A percentile compares a stretch with the other conserved stretches of the same genome.
phyloP scores from a whole-genome alignment of 2,888 invertebrate genomes.

The Euphydryas editha region DNA sequence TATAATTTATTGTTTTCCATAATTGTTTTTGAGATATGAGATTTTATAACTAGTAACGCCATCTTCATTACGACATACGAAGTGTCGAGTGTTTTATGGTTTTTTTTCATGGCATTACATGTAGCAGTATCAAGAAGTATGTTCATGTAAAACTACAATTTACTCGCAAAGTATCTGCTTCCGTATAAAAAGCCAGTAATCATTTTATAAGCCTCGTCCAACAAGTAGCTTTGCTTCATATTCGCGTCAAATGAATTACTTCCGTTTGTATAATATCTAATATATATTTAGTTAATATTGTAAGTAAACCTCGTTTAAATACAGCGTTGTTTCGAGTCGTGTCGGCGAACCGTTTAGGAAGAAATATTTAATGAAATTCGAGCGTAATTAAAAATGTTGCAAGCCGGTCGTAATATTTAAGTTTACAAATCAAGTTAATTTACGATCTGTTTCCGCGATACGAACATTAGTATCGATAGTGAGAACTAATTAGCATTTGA shows the following conservation, averaged over 20 bases:
- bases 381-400: constrained; percentile 30
- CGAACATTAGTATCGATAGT: constrained; percentile 29
- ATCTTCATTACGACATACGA: constrained; percentile 24
- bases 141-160: constrained; percentile 34
- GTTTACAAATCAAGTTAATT: constrained; percentile 28
- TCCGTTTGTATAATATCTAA: constrained; percentile 34
- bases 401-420: constrained; percentile 26
- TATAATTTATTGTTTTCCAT: constrained; percentile 77
- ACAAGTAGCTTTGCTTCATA: constrained; percentile 37
- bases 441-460: constrained; percentile 35
- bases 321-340: constrained; percentile 8
- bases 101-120: constrained; percentile 14
- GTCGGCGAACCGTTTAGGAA: constrained; percentile 20
- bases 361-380: constrained; percentile 25
- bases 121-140: constrained; percentile 48
- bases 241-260: constrained; percentile 37
- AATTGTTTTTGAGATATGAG: constrained; percentile 69
- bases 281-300: constrained; percentile 32
- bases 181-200: constrained; percentile 36
- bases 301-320: constrained; percentile 25
- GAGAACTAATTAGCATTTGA: constrained; percentile 39
- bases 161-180: constrained; percentile 26
- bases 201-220: constrained; percentile 33
- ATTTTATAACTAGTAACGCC: constrained; percentile 26
- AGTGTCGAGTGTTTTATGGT: not conserved